phyloP scores from a whole-genome alignment of 2,113 vertebrate genomes.

The Osmerus mordax region DNA sequence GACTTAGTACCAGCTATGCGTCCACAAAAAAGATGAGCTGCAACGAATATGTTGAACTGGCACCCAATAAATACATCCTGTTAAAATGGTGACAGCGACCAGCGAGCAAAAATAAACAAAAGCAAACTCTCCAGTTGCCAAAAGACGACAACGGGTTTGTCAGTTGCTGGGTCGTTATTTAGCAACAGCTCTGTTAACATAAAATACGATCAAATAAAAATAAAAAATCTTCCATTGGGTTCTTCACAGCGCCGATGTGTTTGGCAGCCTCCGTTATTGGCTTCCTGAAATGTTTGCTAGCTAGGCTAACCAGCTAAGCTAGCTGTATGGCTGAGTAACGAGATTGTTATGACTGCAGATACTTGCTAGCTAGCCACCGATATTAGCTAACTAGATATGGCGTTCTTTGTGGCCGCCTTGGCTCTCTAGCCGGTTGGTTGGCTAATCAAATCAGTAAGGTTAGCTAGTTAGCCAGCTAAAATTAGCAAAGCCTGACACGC shows the following conservation, averaged over 20 bases:
- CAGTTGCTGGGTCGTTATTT: not conserved
- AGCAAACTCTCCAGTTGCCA: not conserved
- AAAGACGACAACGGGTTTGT: not conserved
- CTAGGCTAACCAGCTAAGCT: not conserved
- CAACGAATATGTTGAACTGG: not conserved
- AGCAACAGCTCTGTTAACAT: too few relatives aligned
- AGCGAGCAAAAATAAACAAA: not conserved
- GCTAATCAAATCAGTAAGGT: too few relatives aligned
- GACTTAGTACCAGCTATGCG: not conserved
- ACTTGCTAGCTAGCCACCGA: too few relatives aligned
- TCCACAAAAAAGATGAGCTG: not conserved
- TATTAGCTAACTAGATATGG: too few relatives aligned
- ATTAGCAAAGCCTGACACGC: too few relatives aligned
- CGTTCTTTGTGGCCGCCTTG: too few relatives aligned
- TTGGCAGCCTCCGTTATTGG: constrained; percentile 10
- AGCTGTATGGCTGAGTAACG: not conserved
- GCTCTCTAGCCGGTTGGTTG: too few relatives aligned
- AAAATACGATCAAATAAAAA: not conserved
- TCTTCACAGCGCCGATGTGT: too few relatives aligned
- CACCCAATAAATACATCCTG: not conserved
- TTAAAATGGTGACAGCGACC: not conserved
- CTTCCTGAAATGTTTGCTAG: constrained; percentile 44
- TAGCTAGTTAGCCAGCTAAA: too few relatives aligned
- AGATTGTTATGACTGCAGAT: too few relatives aligned
- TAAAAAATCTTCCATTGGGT: not conserved